phyloP scores from a whole-genome alignment of 1,140 invertebrate genomes.

The Zophobas atratus region DNA sequence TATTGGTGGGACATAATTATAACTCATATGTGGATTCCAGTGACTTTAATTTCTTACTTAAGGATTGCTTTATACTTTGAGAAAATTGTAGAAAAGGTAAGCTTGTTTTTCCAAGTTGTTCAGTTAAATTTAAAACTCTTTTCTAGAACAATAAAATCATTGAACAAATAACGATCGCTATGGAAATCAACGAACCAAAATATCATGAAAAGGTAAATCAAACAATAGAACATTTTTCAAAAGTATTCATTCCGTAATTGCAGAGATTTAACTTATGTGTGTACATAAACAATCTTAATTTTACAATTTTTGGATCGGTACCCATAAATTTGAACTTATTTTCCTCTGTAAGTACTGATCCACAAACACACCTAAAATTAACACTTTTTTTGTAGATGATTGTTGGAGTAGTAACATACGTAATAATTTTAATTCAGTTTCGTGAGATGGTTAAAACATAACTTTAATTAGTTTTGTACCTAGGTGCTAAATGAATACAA shows the following conservation, averaged over 20 bases:
- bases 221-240: too few species aligned
- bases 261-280: neutral
- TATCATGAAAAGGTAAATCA: too few species aligned
- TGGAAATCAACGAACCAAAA: neutral
- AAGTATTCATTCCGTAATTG: neutral
- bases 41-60: neutral
- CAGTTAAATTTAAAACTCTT: neutral
- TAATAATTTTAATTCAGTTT: neutral
- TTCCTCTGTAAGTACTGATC: neutral
- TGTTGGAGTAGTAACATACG: neutral
- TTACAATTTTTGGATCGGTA: neutral
- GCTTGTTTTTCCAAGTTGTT: neutral
- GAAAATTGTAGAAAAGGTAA: neutral
- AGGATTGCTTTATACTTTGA: neutral
- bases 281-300: neutral
- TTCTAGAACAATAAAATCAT: neutral
- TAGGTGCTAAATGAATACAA: too few species aligned
- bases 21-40: neutral
- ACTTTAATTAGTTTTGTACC: too few species aligned
- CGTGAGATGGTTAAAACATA: neutral
- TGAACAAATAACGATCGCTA: neutral
- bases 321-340: neutral
- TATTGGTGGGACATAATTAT: neutral
- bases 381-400: neutral
- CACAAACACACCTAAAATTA: neutral